Percentiles rank a stretch among this genome's conserved stretches.
Evolutionary conservation across 2,888 invertebrate species (phyloP).

Genomic region (Pachymerium ferrugineum): DNA sequence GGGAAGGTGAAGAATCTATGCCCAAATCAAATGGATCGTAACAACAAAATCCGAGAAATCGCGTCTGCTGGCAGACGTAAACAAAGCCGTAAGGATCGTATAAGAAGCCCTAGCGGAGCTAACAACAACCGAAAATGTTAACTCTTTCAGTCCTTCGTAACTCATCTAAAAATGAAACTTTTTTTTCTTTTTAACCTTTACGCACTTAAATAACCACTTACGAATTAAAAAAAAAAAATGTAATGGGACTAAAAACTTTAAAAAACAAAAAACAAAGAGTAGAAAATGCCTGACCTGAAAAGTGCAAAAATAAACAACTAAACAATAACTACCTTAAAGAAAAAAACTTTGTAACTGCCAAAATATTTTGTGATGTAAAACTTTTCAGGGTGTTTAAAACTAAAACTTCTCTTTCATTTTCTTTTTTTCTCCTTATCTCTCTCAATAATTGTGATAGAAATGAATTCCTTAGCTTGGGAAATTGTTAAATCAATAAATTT

Average conservation of each 20-base stretch:
- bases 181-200: neutral
- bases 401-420: neutral
- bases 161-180: neutral
- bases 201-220: neutral
- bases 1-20: conserved; percentile 51
- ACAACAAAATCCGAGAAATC: conserved; percentile 56
- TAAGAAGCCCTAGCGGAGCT: conserved; percentile 52
- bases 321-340: too few relatives aligned
- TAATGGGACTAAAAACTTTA: neutral
- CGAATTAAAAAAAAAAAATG: neutral
- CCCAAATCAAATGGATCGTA: conserved; percentile 54
- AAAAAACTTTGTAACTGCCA: neutral
- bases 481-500: neutral
- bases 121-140: conserved; percentile 61
- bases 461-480: neutral
- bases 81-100: conserved; percentile 43
- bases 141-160: conserved; percentile 40
- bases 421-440: neutral
- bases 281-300: neutral
- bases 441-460: neutral
- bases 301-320: neutral
- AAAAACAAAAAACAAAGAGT: neutral
- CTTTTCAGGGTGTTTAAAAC: too few relatives aligned
- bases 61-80: conserved; percentile 53
- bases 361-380: neutral